These are phyloP conservation scores for Phaethornis superciliosus DNA, from an alignment of 2,113 vertebrate species.

Conservation along the genomic window DNA sequence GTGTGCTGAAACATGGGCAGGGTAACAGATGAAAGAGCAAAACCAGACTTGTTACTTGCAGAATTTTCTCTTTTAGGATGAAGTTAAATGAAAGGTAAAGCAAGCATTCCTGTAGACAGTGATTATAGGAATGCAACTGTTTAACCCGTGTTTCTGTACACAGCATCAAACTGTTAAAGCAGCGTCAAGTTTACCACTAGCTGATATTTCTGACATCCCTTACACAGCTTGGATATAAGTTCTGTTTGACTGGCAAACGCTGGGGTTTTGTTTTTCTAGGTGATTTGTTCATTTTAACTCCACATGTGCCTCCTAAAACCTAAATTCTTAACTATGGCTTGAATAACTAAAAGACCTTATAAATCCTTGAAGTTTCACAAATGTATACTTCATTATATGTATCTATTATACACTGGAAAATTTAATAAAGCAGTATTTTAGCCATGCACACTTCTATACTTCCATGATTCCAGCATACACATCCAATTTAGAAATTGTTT, in stretches of 20 bases:
- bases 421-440: background rate
- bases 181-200: background rate
- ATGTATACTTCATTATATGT: background rate
- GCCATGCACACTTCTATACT: background rate
- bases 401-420: accelerated
- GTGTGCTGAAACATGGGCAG: background rate
- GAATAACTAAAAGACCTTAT: background rate
- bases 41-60: background rate
- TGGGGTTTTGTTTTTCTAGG: background rate
- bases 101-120: background rate
- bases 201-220: background rate
- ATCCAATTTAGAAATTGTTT: background rate
- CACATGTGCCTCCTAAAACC: background rate
- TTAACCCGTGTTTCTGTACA: background rate
- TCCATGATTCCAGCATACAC: background rate
- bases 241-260: background rate
- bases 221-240: background rate
- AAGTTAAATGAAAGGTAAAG: background rate
- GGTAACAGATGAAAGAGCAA: background rate
- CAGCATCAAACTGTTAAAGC: background rate
- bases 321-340: background rate
- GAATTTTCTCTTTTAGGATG: background rate
- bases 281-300: background rate
- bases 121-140: background rate
- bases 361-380: background rate